A percentile compares a stretch with the other conserved stretches of the same genome.
Conservation (phyloP, 2,113 vertebrate species). For the Monarcha castaneiventris region DNA sequence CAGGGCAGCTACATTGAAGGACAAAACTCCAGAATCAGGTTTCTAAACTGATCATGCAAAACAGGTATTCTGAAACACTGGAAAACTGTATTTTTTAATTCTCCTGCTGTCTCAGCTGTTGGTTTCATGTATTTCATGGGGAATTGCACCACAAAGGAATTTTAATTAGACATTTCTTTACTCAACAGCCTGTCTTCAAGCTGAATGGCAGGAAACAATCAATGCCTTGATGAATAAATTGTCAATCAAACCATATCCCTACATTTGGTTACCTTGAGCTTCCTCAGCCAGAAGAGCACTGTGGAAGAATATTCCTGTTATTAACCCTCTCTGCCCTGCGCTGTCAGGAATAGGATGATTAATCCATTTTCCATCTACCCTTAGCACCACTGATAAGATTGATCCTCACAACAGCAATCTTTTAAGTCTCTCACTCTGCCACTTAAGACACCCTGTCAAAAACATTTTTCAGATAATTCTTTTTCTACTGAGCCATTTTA, state of each 20-base stretch:
- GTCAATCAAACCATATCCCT: not conserved
- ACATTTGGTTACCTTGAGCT: not conserved
- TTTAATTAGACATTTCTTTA: not conserved
- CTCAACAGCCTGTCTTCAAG: not conserved
- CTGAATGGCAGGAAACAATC: not conserved
- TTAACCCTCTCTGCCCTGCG: not conserved
- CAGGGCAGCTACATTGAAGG: not conserved
- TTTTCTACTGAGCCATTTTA: not conserved
- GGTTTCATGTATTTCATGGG: not conserved
- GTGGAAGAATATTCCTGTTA: not conserved
- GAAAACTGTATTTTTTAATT: not conserved
- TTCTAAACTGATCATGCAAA: not conserved
- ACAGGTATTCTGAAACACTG: not conserved
- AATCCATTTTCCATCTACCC: not conserved
- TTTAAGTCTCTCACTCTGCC: not conserved
- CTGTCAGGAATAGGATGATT: not conserved
- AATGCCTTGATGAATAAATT: slow-evolving; percentile 4
- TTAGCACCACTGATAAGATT: not conserved
- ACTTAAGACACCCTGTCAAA: not conserved
- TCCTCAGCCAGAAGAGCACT: not conserved
- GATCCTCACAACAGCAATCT: not conserved
- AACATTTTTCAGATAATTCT: not conserved
- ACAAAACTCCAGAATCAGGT: not conserved
- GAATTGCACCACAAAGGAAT: slow-evolving; percentile 3
- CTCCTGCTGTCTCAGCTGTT: not conserved